Base-by-base conservation (phyloP, 2,797 vertebrate genomes). In the Neomorphus geoffroyi region DNA sequence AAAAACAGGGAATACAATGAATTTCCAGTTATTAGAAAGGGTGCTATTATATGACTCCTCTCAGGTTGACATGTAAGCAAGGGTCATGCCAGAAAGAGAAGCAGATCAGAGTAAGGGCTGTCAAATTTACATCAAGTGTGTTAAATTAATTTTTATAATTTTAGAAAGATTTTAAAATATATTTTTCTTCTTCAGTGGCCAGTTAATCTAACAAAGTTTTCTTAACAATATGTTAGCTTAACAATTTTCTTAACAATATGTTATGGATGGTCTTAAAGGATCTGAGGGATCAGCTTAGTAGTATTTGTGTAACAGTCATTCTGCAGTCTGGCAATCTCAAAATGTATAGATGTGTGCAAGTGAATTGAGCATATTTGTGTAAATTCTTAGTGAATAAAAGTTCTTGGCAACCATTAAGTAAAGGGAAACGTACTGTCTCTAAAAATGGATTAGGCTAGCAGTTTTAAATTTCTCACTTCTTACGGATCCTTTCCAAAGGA, bases 391-490 rank as follows among this genome's bases (percentile, higher is more conserved):
- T 28, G 80, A 39, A 65, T 70, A 48, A 45, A 90, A 93, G n/a
- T 23, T 88, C 56, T 66, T 90, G 86, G 92, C 88, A 96, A 11
- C 27, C 37, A 35, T 19, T 16, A 57, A 53, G 62, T 12, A 56
- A 88, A 81, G 78, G 39, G 78, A 92, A 93, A 57, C 2, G 2
- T 73, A 41, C 48, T 46, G 83, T 37, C 78, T 82, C 17, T 74
- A 67, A 87, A 85, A 81, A 60, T 2, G 33, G 74, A 81, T 26
- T 39, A 94, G 32, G 35, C 27, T 19, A 79, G 88, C 69, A 73
- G n/a, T 88, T 94, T 62, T 84, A 4, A 23, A 30, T 66, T 95
- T 82, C 73, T 84, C 51, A 53, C 60, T 90, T 74, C 65, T 84
- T 27, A 45, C 43, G 54, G 35, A 57, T 46, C 62, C 88, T 88